phyloP scores from a whole-genome alignment of 2,113 vertebrate species.

The Paradisaea rubra region DNA sequence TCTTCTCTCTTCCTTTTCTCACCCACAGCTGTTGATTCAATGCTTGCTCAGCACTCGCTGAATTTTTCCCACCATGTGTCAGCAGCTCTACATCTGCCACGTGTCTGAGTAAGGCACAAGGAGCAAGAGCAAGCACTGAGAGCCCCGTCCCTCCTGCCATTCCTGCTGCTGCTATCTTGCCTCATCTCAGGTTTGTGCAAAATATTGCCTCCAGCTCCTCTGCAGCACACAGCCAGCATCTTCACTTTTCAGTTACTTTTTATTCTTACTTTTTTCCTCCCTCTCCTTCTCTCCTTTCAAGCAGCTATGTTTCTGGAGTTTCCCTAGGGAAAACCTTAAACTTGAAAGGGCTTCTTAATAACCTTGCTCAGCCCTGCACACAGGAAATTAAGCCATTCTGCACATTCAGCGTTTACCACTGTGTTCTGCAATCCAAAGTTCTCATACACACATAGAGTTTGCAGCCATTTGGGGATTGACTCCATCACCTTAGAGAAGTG shows the following conservation, averaged over 20 bases:
- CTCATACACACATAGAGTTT: not conserved
- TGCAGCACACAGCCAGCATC: not conserved
- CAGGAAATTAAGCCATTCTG: slow-evolving; percentile 69
- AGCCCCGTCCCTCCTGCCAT: not conserved
- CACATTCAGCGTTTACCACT: slow-evolving; percentile 61
- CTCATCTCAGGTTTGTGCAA: not conserved
- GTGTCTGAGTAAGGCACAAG: not conserved
- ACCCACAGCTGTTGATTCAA: not conserved
- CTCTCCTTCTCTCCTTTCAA: not conserved
- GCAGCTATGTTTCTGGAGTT: slow-evolving; percentile 48
- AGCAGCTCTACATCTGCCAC: not conserved
- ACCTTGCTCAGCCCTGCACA: slow-evolving; percentile 55
- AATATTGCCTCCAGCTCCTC: not conserved
- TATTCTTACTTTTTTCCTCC: not conserved
- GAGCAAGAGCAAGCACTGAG: not conserved
- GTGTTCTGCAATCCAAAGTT: slow-evolving; percentile 41
- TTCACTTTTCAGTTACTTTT: not conserved
- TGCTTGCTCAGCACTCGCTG: not conserved
- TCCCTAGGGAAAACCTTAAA: slow-evolving; percentile 51
- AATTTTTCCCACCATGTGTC: not conserved
- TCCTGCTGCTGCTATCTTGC: not conserved
- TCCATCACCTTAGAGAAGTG: not conserved
- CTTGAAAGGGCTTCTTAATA: slow-evolving; percentile 68
- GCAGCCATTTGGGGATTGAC: slow-evolving; percentile 41
- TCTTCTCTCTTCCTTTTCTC: not conserved